Base-by-base conservation (phyloP, 1,140 invertebrate genomes). In the Harlomillsia oculata region DNA sequence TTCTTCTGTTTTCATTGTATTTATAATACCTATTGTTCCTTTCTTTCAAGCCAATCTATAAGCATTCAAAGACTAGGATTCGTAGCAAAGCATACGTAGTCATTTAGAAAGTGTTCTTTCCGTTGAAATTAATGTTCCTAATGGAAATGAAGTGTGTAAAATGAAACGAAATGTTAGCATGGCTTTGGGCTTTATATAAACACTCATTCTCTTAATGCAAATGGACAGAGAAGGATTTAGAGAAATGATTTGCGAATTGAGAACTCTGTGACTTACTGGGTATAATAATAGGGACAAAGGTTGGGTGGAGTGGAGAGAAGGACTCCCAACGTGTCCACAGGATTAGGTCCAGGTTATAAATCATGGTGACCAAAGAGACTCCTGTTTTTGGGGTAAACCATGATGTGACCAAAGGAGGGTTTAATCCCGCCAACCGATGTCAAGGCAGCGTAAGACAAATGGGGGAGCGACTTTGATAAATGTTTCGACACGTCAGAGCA, bases 391-490 rank as follows among this genome's bases (percentile, higher is more conserved):
- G 45, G 59, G 53, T 52, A 61, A 61, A 61, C 59, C 60, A 53
- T 62, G 60, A 53, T 62, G 60, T 56, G 55, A 56, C 60, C 54
- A 53, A 46, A 26, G 36, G 46, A 57, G 53, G 34, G 43, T 53
- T 44, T 45, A 52, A 59, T 59, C 56, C 50, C 53, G 44, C 53
- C 56, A 41, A 48, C 34, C n/a, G 46, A 37, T 37, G 52, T 53
- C 46, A 37, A 56, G 37, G 49, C 6, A 40, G 44, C 34, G 41
- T 54, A 62, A 62, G 60, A 62, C 60, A 62, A 62, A 62, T 62
- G 59, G n/a, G n/a, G n/a, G 54, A 56, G 48, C 37, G 54, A 51
- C 48, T 61, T 61, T 61, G 60, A 62, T 62, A 62, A 62, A 62
- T 62, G 60, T 57, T n/a, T 50, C 49, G 41, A 45, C 60, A 56